Evolutionary conservation across 2,888 invertebrate genomes (phyloP).

Genomic region (Apotomis betuletana): DNA sequence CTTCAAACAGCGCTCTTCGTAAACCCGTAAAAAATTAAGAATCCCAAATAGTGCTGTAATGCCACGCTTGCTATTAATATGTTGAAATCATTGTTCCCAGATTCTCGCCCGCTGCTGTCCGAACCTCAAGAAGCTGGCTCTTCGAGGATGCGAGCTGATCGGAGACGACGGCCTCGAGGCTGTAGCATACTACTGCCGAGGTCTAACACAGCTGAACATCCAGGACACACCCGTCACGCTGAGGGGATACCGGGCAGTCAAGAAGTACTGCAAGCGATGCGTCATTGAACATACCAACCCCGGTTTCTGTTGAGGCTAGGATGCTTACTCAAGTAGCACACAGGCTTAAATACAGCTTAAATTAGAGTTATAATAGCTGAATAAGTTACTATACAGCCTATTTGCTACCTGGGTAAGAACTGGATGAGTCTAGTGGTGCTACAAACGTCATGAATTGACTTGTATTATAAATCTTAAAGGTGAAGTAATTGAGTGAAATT

Average conservation of each 20-base stretch:
- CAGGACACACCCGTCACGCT: conserved; percentile 96
- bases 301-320: conserved; percentile 88
- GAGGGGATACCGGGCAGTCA: conserved; percentile 95
- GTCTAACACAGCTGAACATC: conserved; percentile 95
- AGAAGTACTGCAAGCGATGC: conserved; percentile 95
- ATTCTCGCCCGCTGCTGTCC: conserved; percentile 95
- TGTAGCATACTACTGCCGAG: conserved; percentile 94
- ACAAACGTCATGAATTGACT: not conserved
- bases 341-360: too few relatives aligned
- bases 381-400: too few relatives aligned
- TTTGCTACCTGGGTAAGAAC: too few relatives aligned
- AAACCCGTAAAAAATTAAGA: too few relatives aligned
- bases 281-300: conserved; percentile 98
- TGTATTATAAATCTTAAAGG: too few relatives aligned
- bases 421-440: not conserved
- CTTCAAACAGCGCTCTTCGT: too few relatives aligned
- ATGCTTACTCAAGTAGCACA: not conserved
- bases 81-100: conserved; percentile 72
- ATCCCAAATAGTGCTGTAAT: too few relatives aligned
- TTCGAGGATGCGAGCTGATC: conserved; percentile 95
- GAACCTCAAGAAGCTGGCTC: conserved; percentile 93
- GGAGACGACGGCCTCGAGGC: conserved; percentile 93
- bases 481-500: too few relatives aligned
- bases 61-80: not conserved
- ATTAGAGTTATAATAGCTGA: too few relatives aligned